Percentiles rank a stretch among this genome's conserved stretches.
These are phyloP conservation scores for Morpho helenor DNA, from an alignment of 2,888 invertebrate species.

Conservation along the genomic window DNA sequence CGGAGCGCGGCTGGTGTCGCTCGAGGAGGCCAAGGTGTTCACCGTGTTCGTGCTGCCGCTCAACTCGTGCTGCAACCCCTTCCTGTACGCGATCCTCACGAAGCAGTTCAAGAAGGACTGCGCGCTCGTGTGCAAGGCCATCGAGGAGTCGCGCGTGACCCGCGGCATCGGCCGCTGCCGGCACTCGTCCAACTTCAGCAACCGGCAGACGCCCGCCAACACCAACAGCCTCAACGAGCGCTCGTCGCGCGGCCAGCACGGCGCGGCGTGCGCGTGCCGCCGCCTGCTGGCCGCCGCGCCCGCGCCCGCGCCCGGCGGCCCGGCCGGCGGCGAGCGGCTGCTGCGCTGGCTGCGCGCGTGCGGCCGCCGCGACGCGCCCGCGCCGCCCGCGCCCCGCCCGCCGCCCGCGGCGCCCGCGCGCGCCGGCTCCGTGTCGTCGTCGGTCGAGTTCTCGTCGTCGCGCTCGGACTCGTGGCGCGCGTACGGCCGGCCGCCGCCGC, in stretches of 20 bases:
- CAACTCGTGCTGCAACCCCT: conserved; percentile 98
- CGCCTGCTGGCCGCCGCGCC: conserved; percentile 86
- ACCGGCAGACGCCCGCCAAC: conserved; percentile 91
- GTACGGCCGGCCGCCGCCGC: conserved; percentile 91
- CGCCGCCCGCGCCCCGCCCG: conserved; percentile 37
- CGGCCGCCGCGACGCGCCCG: conserved; percentile 55
- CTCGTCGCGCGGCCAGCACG: conserved; percentile 86
- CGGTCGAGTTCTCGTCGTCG: conserved; percentile 93
- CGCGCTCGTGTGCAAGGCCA: conserved; percentile 95
- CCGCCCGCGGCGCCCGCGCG: conserved; percentile 49
- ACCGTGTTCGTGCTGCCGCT: conserved; percentile 97
- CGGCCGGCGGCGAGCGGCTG: conserved; percentile 48
- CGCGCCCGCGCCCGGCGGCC: conserved; percentile 81
- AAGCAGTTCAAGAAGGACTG: conserved; percentile 99
- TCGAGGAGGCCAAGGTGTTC: conserved; percentile 97
- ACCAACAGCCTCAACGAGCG: conserved; percentile 91
- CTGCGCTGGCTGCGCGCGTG: conserved; percentile 68
- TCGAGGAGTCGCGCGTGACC: conserved; percentile 95
- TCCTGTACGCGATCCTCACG: conserved; percentile 97
- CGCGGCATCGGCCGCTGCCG: conserved; percentile 91
- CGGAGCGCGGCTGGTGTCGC: conserved; percentile 92
- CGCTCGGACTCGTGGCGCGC: conserved; percentile 81
- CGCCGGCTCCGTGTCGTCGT: conserved; percentile 83
- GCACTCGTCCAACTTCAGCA: conserved; percentile 92
- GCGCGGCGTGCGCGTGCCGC: conserved; percentile 75